Conservation (phyloP, 1,140 invertebrate genomes). For the Homalodisca vitripennis region DNA sequence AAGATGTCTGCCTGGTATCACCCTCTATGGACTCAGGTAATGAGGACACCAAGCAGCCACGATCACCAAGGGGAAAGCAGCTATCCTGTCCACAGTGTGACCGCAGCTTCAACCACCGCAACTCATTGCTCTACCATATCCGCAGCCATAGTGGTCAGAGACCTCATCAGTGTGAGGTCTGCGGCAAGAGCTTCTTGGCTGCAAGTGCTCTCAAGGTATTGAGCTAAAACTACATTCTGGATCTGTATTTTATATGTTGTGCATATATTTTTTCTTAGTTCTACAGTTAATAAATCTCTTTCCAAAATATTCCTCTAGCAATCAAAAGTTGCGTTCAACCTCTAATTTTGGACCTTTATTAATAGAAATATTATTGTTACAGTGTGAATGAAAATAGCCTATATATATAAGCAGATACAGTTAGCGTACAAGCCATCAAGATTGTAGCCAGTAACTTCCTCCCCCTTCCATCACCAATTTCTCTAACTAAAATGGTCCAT, state of each 20-base stretch:
- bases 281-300: too few relatives aligned
- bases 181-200: conserved; percentile 79
- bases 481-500: too few relatives aligned
- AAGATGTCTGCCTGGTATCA: conserved; percentile 20
- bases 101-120: conserved; percentile 74
- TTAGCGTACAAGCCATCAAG: too few relatives aligned
- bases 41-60: conserved; percentile 28
- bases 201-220: conserved; percentile 74
- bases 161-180: conserved; percentile 77
- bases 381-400: too few relatives aligned
- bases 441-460: too few relatives aligned
- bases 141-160: conserved; percentile 73
- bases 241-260: conserved; percentile 14
- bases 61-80: not conserved
- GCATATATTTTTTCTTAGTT: too few relatives aligned
- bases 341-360: too few relatives aligned
- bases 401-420: too few relatives aligned
- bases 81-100: conserved; percentile 68
- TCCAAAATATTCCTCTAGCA: too few relatives aligned
- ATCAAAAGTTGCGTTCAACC: too few relatives aligned
- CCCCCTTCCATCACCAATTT: too few relatives aligned
- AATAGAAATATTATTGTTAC: too few relatives aligned
- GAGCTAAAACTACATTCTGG: conserved; percentile 16
- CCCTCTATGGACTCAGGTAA: not conserved
- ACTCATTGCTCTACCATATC: conserved; percentile 82